Percentiles rank a stretch among this genome's conserved stretches.
phyloP scores from a whole-genome alignment of 2,888 invertebrate species.

The Parelbella ahira region DNA sequence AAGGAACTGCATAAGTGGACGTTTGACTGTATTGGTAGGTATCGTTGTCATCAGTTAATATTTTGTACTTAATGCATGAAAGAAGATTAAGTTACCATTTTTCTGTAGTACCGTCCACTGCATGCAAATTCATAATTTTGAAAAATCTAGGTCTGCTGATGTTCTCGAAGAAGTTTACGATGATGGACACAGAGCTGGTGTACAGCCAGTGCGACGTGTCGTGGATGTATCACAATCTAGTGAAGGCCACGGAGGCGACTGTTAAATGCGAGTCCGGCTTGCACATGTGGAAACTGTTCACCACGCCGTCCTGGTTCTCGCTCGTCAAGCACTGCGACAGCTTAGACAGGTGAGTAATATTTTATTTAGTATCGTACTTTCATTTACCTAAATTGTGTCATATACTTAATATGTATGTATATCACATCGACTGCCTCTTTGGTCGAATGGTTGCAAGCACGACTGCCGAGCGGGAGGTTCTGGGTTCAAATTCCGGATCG shows the following conservation, averaged over 20 bases:
- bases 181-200: conserved; percentile 71
- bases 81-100: no score
- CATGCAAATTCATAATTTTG: no score
- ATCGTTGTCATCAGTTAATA: no score
- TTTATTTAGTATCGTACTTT: not conserved
- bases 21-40: conserved; percentile 82
- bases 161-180: conserved; percentile 83
- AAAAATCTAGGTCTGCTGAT: conserved; percentile 62
- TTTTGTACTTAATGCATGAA: no score
- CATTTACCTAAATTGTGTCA: no score
- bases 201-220: conserved; percentile 78
- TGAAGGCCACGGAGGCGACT: conserved; percentile 80
- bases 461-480: no score
- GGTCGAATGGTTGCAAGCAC: no score
- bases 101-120: no score
- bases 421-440: no score
- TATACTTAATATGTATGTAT: no score
- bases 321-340: conserved; percentile 81
- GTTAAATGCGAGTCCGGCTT: conserved; percentile 83
- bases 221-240: conserved; percentile 79
- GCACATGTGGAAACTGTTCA: conserved; percentile 83
- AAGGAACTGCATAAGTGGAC: conserved; percentile 84
- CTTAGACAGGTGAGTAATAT: conserved; percentile 75
- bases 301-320: conserved; percentile 81
- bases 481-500: no score